phyloP scores from a whole-genome alignment of 1,140 invertebrate species.

The Brachionus koreanus region DNA sequence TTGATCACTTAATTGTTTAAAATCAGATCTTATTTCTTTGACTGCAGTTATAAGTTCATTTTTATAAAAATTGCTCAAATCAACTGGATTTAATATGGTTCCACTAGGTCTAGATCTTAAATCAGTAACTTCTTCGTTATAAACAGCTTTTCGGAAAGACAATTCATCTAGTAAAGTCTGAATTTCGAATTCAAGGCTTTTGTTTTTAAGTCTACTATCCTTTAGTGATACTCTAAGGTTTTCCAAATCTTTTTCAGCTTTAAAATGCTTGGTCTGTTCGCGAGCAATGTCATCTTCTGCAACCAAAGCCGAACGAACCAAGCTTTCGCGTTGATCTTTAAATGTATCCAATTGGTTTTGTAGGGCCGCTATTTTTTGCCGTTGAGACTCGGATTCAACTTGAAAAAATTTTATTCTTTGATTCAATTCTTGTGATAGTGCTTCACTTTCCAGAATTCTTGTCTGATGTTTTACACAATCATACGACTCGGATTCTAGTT shows the following conservation, averaged over 20 bases:
- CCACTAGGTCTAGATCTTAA: neutral
- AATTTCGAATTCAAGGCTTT: conserved; percentile 35
- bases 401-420: conserved; percentile 8
- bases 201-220: conserved; percentile 5
- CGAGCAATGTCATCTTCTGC: conserved; percentile 19
- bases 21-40: conserved; percentile 3
- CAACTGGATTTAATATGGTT: conserved; percentile 6
- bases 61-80: conserved; percentile 42
- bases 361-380: neutral
- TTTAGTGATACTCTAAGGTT: neutral
- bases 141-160: conserved; percentile 38
- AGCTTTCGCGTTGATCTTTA: neutral
- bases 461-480: neutral
- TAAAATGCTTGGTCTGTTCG: neutral
- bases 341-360: neutral
- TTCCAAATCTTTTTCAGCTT: conserved; percentile 34
- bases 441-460: conserved; percentile 24
- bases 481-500: neutral
- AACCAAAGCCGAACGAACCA: neutral
- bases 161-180: conserved; percentile 35
- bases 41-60: conserved; percentile 38
- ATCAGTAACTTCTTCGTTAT: conserved; percentile 6
- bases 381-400: neutral
- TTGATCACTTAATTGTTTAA: conserved; percentile 3
- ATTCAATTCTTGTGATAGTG: neutral